Percentiles rank a stretch among this genome's conserved stretches.
phyloP scores from a whole-genome alignment of 2,797 vertebrate genomes.

The Dallia pectoralis region DNA sequence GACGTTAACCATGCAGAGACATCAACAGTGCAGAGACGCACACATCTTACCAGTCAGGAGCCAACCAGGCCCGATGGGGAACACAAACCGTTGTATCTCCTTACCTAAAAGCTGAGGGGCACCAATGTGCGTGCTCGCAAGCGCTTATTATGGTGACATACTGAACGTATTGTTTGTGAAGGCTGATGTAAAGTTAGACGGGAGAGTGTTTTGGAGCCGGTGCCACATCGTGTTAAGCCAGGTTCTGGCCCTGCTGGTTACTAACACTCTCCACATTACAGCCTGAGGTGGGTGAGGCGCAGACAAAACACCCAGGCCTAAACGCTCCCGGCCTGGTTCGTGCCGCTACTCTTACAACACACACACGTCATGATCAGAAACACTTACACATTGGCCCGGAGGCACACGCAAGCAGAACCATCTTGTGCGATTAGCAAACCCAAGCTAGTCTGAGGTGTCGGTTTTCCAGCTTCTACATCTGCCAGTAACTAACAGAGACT shows the following conservation, averaged over 20 bases:
- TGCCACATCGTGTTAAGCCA: conserved; percentile 24
- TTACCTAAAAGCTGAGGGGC: conserved; percentile 27
- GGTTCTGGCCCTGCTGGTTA: conserved; percentile 48
- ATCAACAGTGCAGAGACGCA: not conserved
- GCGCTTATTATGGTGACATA: conserved; percentile 44
- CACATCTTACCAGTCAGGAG: not conserved
- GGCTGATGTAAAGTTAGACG: conserved; percentile 39
- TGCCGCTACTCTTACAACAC: conserved; percentile 32
- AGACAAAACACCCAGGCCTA: conserved; percentile 56
- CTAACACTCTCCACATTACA: conserved; percentile 50
- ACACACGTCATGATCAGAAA: too few species aligned
- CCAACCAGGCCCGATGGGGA: conserved; percentile 22
- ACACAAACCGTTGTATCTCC: conserved; percentile 42
- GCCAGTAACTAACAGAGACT: conserved; percentile 42
- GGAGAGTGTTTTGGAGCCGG: conserved; percentile 25
- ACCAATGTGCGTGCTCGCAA: not conserved
- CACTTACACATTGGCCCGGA: conserved; percentile 12
- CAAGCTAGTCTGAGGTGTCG: conserved; percentile 34
- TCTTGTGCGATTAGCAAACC: conserved; percentile 21
- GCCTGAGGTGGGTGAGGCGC: conserved; percentile 43
- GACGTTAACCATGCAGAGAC: too few species aligned
- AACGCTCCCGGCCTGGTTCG: conserved; percentile 10
- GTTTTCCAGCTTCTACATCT: conserved; percentile 24
- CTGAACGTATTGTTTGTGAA: conserved; percentile 47
- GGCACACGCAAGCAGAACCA: not conserved